Evolutionary conservation across 2,113 vertebrate genomes (phyloP), one percentile per base, ranked within the genome.

Genomic region (Toxotes chatareus): DNA sequence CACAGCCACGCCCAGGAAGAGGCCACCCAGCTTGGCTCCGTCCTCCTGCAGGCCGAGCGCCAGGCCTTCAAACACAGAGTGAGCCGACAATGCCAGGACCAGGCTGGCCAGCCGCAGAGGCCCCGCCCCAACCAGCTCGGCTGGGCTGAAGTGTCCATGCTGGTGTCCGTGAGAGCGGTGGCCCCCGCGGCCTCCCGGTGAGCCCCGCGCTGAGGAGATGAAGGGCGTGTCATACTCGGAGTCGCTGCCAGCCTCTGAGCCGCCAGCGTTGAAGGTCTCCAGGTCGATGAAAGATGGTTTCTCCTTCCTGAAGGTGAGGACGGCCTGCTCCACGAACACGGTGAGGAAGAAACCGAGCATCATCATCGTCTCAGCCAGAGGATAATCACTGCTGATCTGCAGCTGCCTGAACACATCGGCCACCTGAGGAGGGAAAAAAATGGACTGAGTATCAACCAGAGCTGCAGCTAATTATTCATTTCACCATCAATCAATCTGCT

Each of bases 201-300:
- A 92, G 3, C 90, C 90, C 0, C 86, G 91, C 0, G 93, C 0
- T 0, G 94, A 36, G 0, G 93, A 91, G 3, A 97, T 92, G 89
- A 99, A 98, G 12, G 98, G 97, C 0, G 96, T 96, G 88, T 99
- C 98, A 0, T 96, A 96, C 71, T 99, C 98, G 0, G 98, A 99
- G 95, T 99, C 98, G 0, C 97, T 99, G 77, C 97, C 98, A 0
- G 67, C 94, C 2, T 99, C 97, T 0, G 97, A 98, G 23, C 96
- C 96, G 0, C 92, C 94, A 0, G 96, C 96, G 0, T 98, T 98
- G 92, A 99, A 97, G 11, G 97, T 99, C 89, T 99, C 97, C 75
- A 99, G 87, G 94, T 97, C 96, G 6, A 99, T 98, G 91, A 99
- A 98, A 27, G 97, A 95, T 0, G 97, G 97, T 8, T 95, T 96